These are phyloP conservation scores for Danaus chrysippus DNA, from an alignment of 2,888 invertebrate species.

Conservation along the genomic window DNA sequence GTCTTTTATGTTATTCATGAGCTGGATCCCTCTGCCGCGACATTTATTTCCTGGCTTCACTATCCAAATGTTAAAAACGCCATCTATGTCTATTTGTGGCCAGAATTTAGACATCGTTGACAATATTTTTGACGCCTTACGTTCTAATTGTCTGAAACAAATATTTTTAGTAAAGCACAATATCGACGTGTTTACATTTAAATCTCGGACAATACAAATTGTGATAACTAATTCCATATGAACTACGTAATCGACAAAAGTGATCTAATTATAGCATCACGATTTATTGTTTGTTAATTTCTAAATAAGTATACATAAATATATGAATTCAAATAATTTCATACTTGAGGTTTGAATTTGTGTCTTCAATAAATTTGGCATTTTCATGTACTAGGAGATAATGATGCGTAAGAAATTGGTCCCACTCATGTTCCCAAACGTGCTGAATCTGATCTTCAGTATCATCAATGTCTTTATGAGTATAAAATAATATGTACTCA, in stretches of 20 bases:
- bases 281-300: constrained; percentile 4
- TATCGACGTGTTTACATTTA: constrained; percentile 5
- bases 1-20: constrained; percentile 92
- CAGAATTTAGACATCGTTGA: constrained; percentile 84
- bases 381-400: constrained; percentile 83
- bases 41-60: constrained; percentile 97
- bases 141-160: constrained; percentile 63
- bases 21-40: constrained; percentile 92
- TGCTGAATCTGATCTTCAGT: constrained; percentile 80
- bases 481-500: constrained; percentile 85
- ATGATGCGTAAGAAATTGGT: constrained; percentile 87
- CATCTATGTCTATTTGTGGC: constrained; percentile 92
- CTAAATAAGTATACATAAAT: neutral
- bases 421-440: constrained; percentile 94
- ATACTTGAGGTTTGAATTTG: constrained; percentile 58
- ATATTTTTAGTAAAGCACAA: constrained; percentile 4
- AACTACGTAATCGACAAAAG: constrained; percentile 12
- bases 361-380: constrained; percentile 71
- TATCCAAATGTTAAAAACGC: constrained; percentile 94
- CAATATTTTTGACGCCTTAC: constrained; percentile 80
- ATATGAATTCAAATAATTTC: constrained; percentile 8
- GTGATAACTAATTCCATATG: constrained; percentile 11
- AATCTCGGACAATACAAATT: constrained; percentile 5
- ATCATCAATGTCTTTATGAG: constrained; percentile 88
- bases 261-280: constrained; percentile 15